Base-by-base conservation (phyloP, 2,113 vertebrate species). In the Aptenodytes forsteri region DNA sequence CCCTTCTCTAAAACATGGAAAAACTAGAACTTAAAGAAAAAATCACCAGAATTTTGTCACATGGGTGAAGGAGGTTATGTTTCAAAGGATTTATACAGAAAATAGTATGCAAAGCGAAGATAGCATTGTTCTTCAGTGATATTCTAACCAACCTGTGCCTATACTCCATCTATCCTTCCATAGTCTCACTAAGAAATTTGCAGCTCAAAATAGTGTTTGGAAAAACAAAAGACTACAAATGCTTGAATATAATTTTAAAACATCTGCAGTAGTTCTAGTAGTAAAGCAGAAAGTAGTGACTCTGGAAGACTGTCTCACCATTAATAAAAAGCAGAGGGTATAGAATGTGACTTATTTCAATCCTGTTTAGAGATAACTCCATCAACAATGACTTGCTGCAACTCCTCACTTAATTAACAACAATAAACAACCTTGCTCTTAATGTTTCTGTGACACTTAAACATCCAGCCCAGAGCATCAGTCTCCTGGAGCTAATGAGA, bases 401-500 rank as follows among this genome's bases (percentile, higher is more conserved):
- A 90, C 58, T 90, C 49, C 62, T 93, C 49, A 77, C 30, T 36
- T 86, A 96, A 96, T 96, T 93, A 96, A 70, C 44, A 83, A 64
- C 62, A 95, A 88, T 77, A 90, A 97, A 83, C 80, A 86, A 42
- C 36, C 36, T 59, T 67, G 61, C 8, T 80, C 52, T 80, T 90
- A 93, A 80, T 72, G 66, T 84, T 87, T 79, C 82, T 52, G 38
- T 65, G 82, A 72, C 75, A 69, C 70, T 90, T 76, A 87, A 92
- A 93, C 34, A 95, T 21, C 54, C 67, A 83, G 65, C 64, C 54
- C 58, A 64, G 66, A 83, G 29, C 61, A 92, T 44, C 81, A 83
- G 44, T 62, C 49, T 93, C 42, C 67, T 89, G 76, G 30, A 90
- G 80, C 65, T 97, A 96, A 96, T 95, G 80, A 96, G 64, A 27